These are phyloP conservation scores for Intoshia linei DNA, from an alignment of 1,140 invertebrate species.

Conservation along the genomic window DNA sequence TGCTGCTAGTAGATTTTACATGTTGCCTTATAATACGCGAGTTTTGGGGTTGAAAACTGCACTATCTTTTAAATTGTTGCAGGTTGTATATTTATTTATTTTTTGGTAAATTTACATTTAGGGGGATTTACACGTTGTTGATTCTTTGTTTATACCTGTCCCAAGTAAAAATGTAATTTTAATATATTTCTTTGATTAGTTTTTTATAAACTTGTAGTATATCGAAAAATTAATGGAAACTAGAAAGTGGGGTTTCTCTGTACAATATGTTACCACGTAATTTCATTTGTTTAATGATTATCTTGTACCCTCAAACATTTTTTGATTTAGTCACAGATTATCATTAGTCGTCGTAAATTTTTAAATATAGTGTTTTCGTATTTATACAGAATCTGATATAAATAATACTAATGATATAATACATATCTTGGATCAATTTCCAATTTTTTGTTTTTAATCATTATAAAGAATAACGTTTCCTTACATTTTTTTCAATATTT, in stretches of 20 bases:
- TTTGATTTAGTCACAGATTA: not conserved
- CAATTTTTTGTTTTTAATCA: too few species aligned
- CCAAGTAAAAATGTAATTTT: slow-evolving; percentile 30
- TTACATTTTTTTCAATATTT: too few species aligned
- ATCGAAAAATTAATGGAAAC: slow-evolving; percentile 41
- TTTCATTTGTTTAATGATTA: slow-evolving; percentile 58
- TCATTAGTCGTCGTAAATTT: slow-evolving; percentile 1
- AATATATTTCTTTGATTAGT: slow-evolving; percentile 1
- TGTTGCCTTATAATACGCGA: slow-evolving; percentile 42
- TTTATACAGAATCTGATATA: too few species aligned
- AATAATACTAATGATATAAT: too few species aligned
- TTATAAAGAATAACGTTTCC: too few species aligned
- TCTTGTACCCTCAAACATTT: slow-evolving; percentile 14
- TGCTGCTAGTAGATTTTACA: slow-evolving; percentile 55
- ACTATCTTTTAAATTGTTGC: slow-evolving; percentile 51
- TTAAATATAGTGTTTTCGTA: too few species aligned
- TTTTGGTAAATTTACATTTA: slow-evolving; percentile 11
- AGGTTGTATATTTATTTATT: slow-evolving; percentile 7
- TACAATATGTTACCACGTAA: too few species aligned
- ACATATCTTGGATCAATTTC: too few species aligned
- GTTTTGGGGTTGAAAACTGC: slow-evolving; percentile 42
- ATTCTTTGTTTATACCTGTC: slow-evolving; percentile 47
- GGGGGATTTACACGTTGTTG: slow-evolving; percentile 65
- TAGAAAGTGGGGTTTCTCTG: slow-evolving; percentile 71
- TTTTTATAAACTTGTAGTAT: slow-evolving; percentile 23